Evolutionary conservation across 2,113 vertebrate genomes (phyloP).

Genomic region (Pseudopodoces humilis): DNA sequence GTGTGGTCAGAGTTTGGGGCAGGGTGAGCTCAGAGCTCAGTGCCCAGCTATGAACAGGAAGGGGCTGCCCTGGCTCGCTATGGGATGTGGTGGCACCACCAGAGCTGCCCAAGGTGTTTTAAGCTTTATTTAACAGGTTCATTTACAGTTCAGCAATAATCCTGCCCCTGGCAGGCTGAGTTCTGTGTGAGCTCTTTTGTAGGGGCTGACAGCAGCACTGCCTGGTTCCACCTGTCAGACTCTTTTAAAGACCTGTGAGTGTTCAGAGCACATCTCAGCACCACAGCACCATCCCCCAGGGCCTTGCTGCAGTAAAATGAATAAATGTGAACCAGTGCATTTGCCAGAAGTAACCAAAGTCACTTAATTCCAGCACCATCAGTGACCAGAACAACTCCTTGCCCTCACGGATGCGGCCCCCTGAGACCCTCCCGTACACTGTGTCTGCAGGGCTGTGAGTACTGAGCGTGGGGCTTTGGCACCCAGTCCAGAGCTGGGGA

Average conservation of each 20-base stretch:
- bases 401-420: not conserved
- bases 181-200: not conserved
- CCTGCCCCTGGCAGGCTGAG: not conserved
- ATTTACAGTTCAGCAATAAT: not conserved
- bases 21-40: not conserved
- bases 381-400: not conserved
- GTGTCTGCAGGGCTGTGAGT: not conserved
- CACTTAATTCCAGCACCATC: not conserved
- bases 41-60: not conserved
- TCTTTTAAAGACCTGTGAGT: not conserved
- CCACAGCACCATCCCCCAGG: not conserved
- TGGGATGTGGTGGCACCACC: not conserved
- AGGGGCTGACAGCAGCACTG: not conserved
- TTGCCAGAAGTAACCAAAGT: not conserved
- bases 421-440: accelerated
- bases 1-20: not conserved
- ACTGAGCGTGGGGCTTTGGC: not conserved
- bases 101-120: not conserved
- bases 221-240: not conserved
- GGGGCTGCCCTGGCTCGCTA: not conserved
- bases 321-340: not conserved
- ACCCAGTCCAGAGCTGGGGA: not conserved
- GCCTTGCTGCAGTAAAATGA: not conserved
- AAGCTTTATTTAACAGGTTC: not conserved
- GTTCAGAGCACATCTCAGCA: not conserved